These are phyloP conservation scores for Pollenia angustigena DNA, from an alignment of 2,888 invertebrate species.

Conservation along the genomic window DNA sequence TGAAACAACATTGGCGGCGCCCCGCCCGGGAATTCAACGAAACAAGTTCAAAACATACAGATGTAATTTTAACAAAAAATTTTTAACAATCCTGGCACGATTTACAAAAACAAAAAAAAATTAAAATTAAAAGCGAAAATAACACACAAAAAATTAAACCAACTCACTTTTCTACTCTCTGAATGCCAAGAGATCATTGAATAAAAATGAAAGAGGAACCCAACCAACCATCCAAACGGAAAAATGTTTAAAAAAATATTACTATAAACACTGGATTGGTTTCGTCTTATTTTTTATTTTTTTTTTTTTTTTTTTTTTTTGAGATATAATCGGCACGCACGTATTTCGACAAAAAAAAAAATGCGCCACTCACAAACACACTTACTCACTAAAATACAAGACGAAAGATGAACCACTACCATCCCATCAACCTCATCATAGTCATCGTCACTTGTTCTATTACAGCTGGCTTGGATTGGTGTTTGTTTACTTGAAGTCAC, in stretches of 20 bases:
- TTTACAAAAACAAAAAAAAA: conserved; percentile 48
- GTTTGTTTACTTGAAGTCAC: conserved; percentile 38
- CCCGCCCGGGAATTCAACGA: conserved; percentile 71
- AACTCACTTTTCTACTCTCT: conserved; percentile 63
- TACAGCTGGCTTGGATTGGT: conserved; percentile 23
- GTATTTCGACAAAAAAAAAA: conserved; percentile 48
- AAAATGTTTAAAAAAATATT: conserved; percentile 2
- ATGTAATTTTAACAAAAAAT: conserved; percentile 54
- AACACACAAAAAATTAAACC: conserved; percentile 47
- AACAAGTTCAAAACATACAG: conserved; percentile 66
- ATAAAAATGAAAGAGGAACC: conserved; percentile 53
- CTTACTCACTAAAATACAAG: neutral
- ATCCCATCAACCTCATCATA: conserved; percentile 48
- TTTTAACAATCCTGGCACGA: conserved; percentile 71
- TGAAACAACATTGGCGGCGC: conserved; percentile 72
- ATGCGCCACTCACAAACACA: conserved; percentile 25
- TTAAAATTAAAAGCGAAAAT: conserved; percentile 61
- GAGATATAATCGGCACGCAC: conserved; percentile 76
- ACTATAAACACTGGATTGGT: conserved; percentile 64
- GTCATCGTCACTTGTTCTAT: conserved; percentile 62
- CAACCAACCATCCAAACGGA: conserved; percentile 43
- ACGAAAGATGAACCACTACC: conserved; percentile 56
- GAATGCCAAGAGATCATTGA: conserved; percentile 64
- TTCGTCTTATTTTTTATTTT: conserved; percentile 27
- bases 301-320: conserved; percentile 31